Percentiles rank a stretch among this genome's conserved stretches.
These are phyloP conservation scores for Cyphomyrus discorhynchus DNA, from an alignment of 2,113 vertebrate genomes.

Conservation along the genomic window DNA sequence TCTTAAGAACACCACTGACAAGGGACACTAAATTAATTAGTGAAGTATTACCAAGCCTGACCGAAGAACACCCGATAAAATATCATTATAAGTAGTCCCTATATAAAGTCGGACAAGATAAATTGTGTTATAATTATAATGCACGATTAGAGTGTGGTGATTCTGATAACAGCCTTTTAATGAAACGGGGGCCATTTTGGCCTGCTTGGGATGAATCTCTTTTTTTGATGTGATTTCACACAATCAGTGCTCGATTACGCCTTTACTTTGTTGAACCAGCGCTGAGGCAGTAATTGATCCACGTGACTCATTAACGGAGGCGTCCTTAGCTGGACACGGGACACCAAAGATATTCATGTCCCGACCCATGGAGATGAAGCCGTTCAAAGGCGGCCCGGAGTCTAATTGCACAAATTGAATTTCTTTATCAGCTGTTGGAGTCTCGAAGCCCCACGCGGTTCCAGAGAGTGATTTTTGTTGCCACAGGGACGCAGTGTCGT, in stretches of 20 bases:
- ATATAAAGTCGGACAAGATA: not conserved
- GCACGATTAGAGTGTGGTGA: not conserved
- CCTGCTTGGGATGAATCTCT: not conserved
- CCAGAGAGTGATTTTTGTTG: slow-evolving; percentile 42
- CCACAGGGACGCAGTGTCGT: slow-evolving; percentile 31
- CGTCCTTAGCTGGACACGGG: slow-evolving; percentile 34
- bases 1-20: not conserved
- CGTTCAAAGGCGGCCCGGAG: slow-evolving; percentile 30
- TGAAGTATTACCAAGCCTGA: not conserved
- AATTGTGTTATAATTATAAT: not conserved
- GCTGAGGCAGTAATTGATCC: slow-evolving; percentile 25
- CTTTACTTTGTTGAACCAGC: not conserved
- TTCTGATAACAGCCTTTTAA: not conserved
- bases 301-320: slow-evolving; percentile 47
- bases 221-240: not conserved
- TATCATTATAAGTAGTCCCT: not conserved
- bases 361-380: slow-evolving; percentile 43
- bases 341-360: slow-evolving; percentile 46
- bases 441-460: slow-evolving; percentile 36
- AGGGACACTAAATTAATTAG: not conserved
- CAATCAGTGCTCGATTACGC: not conserved
- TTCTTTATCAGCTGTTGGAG: slow-evolving; percentile 49
- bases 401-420: slow-evolving; percentile 60
- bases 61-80: not conserved
- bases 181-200: not conserved